Evolutionary conservation across 2,888 invertebrate species (phyloP).

Genomic region (Ophion ellenae): DNA sequence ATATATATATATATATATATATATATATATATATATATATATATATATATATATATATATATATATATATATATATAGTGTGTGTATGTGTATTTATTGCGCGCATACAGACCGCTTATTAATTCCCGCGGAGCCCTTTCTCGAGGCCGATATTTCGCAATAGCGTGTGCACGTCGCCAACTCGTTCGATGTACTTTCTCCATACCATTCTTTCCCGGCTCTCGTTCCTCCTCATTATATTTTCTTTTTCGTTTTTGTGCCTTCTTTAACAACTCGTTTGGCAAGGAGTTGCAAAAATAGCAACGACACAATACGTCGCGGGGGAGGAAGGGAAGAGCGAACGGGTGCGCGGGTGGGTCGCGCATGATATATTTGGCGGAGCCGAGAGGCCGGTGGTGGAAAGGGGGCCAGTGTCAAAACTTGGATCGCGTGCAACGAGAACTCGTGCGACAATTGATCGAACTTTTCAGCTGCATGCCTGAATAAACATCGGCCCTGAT

Average conservation of each 20-base stretch:
- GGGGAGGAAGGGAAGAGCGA: conserved; percentile 7
- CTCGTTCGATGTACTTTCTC: conserved; percentile 26
- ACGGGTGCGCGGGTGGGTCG: not conserved
- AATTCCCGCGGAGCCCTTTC: conserved; percentile 42
- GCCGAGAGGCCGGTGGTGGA: conserved; percentile 24
- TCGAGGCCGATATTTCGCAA: conserved; percentile 47
- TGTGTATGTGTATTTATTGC: not conserved
- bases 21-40: too few species aligned
- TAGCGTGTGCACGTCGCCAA: conserved; percentile 28
- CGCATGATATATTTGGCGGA: conserved; percentile 21
- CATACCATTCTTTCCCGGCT: not conserved
- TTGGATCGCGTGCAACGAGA: conserved; percentile 73
- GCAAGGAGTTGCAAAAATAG: conserved; percentile 52
- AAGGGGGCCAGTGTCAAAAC: conserved; percentile 57
- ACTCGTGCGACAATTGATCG: conserved; percentile 69
- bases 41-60: too few species aligned
- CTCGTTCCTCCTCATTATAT: not conserved
- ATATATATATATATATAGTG: too few species aligned
- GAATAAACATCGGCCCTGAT: conserved; percentile 5
- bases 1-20: not conserved
- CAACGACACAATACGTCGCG: conserved; percentile 33
- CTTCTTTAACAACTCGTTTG: conserved; percentile 16
- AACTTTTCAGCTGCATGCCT: conserved; percentile 50
- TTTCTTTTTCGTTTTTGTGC: not conserved
- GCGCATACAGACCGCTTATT: conserved; percentile 52